Conservation (phyloP, 1,140 invertebrate genomes). For the Portunus trituberculatus region DNA sequence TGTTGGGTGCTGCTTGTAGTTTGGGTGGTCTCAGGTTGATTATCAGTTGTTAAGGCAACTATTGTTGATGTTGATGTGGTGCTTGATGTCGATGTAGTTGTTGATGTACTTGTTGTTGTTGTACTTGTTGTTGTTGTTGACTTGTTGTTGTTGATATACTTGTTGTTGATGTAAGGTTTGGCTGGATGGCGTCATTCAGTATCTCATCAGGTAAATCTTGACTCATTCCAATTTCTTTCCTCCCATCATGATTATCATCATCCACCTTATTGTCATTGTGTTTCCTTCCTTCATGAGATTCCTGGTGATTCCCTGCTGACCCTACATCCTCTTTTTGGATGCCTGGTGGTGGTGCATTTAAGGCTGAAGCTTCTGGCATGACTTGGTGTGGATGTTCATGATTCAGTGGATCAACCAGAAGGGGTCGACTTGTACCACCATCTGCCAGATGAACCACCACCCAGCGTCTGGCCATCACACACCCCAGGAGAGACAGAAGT, state of each 20-base stretch:
- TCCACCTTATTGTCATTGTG: not conserved
- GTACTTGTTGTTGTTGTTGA: not conserved
- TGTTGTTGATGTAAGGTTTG: not conserved
- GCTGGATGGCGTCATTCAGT: not conserved
- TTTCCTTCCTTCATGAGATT: not conserved
- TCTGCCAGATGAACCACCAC: conserved; percentile 42
- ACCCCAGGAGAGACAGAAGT: not conserved
- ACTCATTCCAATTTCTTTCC: not conserved
- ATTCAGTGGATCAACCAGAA: conserved; percentile 32
- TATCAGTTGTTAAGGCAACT: not conserved
- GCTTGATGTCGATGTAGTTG: not conserved
- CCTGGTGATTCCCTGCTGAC: no score
- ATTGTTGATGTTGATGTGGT: not conserved
- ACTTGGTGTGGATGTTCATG: conserved; percentile 9
- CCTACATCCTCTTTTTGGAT: not conserved
- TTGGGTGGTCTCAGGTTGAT: not conserved
- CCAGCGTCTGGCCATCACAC: not conserved
- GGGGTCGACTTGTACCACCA: conserved; percentile 50
- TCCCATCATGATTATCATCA: not conserved
- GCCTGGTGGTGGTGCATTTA: not conserved
- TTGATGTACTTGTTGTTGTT: no score
- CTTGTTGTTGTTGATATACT: not conserved
- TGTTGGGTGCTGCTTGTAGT: not conserved
- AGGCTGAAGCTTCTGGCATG: not conserved
- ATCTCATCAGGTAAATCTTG: not conserved